These are phyloP conservation scores for Mercenaria mercenaria DNA, from an alignment of 1,140 invertebrate species.

Conservation along the genomic window DNA sequence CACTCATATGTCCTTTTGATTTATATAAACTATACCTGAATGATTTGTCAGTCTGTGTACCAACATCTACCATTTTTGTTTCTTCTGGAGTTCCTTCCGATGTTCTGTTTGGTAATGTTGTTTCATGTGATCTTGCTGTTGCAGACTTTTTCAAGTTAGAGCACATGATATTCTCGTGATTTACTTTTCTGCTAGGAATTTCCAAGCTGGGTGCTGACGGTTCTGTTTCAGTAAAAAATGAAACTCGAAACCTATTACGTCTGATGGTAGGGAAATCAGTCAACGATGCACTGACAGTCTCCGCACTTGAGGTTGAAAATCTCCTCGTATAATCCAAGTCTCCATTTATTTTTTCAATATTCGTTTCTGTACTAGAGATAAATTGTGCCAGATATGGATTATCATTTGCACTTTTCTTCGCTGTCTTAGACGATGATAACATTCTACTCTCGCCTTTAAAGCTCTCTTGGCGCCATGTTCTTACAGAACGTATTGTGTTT, in stretches of 20 bases:
- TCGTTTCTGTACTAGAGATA: no score
- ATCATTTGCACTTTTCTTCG: no score
- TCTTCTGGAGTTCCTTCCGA: not conserved
- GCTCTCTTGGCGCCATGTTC: not conserved
- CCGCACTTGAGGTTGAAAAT: no score
- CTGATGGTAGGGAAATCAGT: no score
- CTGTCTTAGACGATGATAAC: no score
- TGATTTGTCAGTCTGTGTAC: slow-evolving; percentile 49
- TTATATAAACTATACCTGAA: slow-evolving; percentile 6
- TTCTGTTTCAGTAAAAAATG: not conserved
- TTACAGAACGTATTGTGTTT: not conserved
- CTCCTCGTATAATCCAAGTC: no score
- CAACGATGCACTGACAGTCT: no score
- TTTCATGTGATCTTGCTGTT: not conserved
- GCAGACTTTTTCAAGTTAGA: not conserved
- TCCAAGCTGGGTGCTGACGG: not conserved
- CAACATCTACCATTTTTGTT: not conserved
- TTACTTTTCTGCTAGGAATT: not conserved
- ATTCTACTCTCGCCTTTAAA: not conserved
- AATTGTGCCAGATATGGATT: no score
- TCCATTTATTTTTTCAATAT: no score
- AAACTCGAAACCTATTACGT: not conserved
- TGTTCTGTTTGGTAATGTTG: not conserved
- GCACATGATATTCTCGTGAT: not conserved
- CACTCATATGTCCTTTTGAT: not conserved